A percentile compares a stretch with the other conserved stretches of the same genome.
These are phyloP conservation scores for Pygocentrus nattereri DNA, from an alignment of 2,797 vertebrate genomes.

Conservation along the genomic window DNA sequence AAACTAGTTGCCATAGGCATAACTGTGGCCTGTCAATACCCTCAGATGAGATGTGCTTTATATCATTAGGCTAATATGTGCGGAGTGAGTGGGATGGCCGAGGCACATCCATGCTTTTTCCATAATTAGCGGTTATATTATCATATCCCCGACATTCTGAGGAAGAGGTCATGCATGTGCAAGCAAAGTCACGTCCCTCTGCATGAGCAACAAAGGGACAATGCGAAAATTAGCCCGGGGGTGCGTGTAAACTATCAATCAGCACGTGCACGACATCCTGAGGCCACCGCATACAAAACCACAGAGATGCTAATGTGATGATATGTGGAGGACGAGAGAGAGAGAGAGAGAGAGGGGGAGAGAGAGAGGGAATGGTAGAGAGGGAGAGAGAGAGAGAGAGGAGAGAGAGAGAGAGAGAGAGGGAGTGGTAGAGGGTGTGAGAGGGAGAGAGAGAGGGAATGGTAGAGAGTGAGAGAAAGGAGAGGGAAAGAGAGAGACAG, in stretches of 20 bases:
- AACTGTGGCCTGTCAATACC: background rate
- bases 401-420: background rate
- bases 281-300: background rate
- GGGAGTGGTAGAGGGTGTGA: no score
- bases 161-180: background rate
- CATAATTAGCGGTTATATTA: background rate
- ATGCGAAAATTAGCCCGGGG: slow-evolving; percentile 19
- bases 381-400: background rate
- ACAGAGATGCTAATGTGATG: background rate
- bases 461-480: no score
- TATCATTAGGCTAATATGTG: background rate
- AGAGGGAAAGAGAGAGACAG: no score
- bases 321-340: background rate
- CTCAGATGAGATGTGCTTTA: background rate
- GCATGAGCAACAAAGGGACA: background rate
- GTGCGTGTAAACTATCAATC: slow-evolving; percentile 4
- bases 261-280: background rate
- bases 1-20: background rate
- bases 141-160: background rate
- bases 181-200: background rate
- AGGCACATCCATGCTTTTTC: background rate
- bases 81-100: background rate
- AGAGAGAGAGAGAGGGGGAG: background rate
- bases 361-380: no score
- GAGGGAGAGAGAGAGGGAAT: slow-evolving; percentile 53